Evolutionary conservation across 1,140 invertebrate species (phyloP), one percentile per base, ranked within the genome.

Genomic region (Drosophila ercepeae): DNA sequence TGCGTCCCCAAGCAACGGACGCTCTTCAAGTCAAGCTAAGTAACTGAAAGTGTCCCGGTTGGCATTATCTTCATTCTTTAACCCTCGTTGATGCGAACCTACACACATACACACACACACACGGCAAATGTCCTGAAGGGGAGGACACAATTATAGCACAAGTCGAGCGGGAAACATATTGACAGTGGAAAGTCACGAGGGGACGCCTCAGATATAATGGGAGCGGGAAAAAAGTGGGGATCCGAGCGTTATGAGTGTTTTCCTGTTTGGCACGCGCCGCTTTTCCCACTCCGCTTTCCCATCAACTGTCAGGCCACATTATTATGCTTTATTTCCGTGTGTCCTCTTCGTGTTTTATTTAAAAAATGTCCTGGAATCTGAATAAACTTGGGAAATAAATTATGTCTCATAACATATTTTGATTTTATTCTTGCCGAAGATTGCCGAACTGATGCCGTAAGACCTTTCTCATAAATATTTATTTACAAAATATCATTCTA

Each of bases 241-340:
- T 44, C 65, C 48, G 48, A 72, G 79, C 79, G 67, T 79, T 86
- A 79, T 79, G 81, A 83, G 79, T 83, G 79, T 70, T 83, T 72
- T 84, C 75, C 79, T 79, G 73, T 78, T 83, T 64, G 79, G 78
- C 75, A 84, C 79, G 79, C 67, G 53, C 48, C 32, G 46, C 19
- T 18, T 54, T 27, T 39, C 34, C 19, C 32, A n/a, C 4, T 21
- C 60, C 25, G 13, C 11, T 6, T 45, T 21, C 59, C 29, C 41
- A 55, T 45, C 46, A 68, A 78, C 73, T 84, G 79, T 77, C 81
- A 65, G 65, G 76, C 65, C 72, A 74, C 81, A 84, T 84, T 86
- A 84, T 84, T 81, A 81, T 86, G 81, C 81, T 84, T 84, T 84
- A 84, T 86, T 86, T 84, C 81, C 81, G 81, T 67, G 75, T 51